These are phyloP conservation scores for Denticeps clupeoides DNA, from an alignment of 2,797 vertebrate species.

Conservation along the genomic window DNA sequence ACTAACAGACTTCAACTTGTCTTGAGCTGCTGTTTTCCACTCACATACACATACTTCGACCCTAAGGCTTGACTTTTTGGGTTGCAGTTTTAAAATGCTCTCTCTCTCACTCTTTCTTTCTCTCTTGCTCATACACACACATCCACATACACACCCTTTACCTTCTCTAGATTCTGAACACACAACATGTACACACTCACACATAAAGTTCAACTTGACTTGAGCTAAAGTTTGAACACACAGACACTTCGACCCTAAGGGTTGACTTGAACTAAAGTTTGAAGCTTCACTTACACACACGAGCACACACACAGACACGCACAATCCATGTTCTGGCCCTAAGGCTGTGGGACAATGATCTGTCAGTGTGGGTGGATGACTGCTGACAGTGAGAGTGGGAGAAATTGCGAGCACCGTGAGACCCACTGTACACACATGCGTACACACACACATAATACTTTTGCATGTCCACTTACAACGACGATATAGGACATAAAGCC, in stretches of 20 bases:
- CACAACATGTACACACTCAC: no score
- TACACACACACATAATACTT: constrained; percentile 7
- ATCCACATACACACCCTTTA: no score
- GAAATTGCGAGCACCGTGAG: constrained; percentile 10
- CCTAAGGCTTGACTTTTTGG: no score
- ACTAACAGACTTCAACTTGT: not conserved
- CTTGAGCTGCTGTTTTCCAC: no score
- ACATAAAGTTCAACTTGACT: not conserved
- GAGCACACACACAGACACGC: not conserved
- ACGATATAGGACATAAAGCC: no score
- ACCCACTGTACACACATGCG: constrained; percentile 31
- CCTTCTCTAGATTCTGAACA: no score
- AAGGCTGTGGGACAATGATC: not conserved
- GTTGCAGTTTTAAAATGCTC: no score
- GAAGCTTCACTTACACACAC: not conserved
- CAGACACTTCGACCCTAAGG: not conserved
- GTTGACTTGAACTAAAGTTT: not conserved
- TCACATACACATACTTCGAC: no score
- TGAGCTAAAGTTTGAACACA: no score
- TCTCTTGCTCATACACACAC: no score
- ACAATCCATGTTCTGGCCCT: not conserved
- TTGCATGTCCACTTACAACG: no score
- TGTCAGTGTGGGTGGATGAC: constrained; percentile 2
- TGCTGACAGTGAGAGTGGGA: not conserved
- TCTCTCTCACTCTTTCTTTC: no score